Percentiles rank a stretch among this genome's conserved stretches.
These are phyloP conservation scores for Synanthedon myopaeformis DNA, from an alignment of 2,888 invertebrate genomes.

Conservation along the genomic window DNA sequence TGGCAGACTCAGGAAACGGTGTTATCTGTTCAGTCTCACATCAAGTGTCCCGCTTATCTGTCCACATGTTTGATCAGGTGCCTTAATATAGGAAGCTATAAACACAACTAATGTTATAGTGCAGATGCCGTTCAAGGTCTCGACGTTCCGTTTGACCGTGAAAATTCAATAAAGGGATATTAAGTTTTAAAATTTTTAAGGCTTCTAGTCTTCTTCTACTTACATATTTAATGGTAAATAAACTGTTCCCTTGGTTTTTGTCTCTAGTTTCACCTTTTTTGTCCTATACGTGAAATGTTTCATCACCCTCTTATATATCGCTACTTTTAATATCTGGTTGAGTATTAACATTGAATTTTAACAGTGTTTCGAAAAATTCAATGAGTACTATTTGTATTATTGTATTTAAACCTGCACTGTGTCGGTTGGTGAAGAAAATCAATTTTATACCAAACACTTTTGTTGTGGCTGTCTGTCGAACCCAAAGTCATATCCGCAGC, in stretches of 20 bases:
- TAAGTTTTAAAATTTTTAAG: neutral
- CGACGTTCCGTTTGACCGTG: slow-evolving; percentile 39
- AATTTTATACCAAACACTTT: neutral
- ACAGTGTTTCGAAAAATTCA: no score
- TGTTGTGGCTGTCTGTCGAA: neutral
- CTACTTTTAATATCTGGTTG: no score
- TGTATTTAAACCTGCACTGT: neutral
- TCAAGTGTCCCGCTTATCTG: slow-evolving; percentile 64
- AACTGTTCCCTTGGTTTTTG: neutral
- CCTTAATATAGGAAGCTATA: slow-evolving; percentile 34
- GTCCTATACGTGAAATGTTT: neutral
- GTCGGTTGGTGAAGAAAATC: neutral
- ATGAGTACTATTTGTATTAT: no score
- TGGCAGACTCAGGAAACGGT: slow-evolving; percentile 39
- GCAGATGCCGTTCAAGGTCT: slow-evolving; percentile 41
- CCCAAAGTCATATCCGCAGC: slow-evolving; percentile 13
- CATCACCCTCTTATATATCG: no score
- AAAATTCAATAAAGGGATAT: slow-evolving; percentile 17
- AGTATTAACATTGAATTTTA: no score
- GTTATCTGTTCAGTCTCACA: slow-evolving; percentile 56
- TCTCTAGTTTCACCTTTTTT: neutral
- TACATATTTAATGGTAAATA: neutral
- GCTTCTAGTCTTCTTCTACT: neutral
- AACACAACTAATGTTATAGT: slow-evolving; percentile 33
- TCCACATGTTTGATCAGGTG: slow-evolving; percentile 67